phyloP scores from a whole-genome alignment of 1,140 invertebrate genomes.

The Palaemon carinicauda region DNA sequence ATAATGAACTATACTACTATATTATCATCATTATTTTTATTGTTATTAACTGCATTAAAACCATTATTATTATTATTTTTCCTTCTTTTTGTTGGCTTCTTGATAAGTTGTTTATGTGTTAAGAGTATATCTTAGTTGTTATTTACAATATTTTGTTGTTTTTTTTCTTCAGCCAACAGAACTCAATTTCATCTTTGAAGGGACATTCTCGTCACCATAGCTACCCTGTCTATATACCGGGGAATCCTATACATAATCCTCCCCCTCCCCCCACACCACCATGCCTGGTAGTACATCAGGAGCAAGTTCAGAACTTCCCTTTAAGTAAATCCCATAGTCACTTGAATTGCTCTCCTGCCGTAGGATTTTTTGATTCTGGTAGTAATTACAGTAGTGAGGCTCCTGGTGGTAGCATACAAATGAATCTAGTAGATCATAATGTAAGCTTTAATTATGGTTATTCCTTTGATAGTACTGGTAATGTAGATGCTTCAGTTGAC shows the following conservation, averaged over 20 bases:
- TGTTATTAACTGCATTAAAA: too few relatives aligned
- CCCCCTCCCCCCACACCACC: slow-evolving; percentile 36
- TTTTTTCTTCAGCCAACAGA: background rate
- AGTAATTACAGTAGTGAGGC: background rate
- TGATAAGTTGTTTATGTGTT: too few relatives aligned
- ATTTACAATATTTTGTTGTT: background rate
- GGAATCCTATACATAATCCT: slow-evolving; percentile 38
- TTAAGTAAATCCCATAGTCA: slow-evolving; percentile 35
- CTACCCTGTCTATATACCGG: slow-evolving; percentile 42
- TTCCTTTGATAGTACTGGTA: slow-evolving; percentile 31
- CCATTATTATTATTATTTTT: too few relatives aligned
- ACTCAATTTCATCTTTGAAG: background rate
- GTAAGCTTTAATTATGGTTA: slow-evolving; percentile 31
- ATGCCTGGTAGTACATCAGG: slow-evolving; percentile 27
- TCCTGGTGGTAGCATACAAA: background rate
- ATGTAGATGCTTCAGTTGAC: slow-evolving; percentile 35
- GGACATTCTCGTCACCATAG: slow-evolving; percentile 42
- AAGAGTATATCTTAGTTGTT: too few relatives aligned
- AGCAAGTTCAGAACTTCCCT: background rate
- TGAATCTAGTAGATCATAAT: background rate
- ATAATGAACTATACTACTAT: too few relatives aligned
- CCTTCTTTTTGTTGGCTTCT: too few relatives aligned
- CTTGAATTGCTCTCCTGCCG: background rate
- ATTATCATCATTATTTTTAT: too few relatives aligned
- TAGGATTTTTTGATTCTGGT: background rate